Evolutionary conservation across 2,888 invertebrate species (phyloP).

Genomic region (Cistogaster globosa): DNA sequence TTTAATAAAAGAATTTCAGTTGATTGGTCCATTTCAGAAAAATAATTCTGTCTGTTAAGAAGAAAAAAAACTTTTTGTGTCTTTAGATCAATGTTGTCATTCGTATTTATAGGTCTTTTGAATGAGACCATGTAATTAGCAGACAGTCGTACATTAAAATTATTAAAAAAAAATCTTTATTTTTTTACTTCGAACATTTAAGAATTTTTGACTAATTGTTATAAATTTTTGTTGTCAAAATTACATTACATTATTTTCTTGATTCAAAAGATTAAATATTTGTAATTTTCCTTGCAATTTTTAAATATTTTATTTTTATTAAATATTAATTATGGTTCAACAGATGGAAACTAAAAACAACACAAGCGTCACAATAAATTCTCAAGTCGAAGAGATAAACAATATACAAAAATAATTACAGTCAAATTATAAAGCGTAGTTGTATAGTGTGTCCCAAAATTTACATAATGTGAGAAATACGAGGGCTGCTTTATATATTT

Average conservation of each 20-base stretch:
- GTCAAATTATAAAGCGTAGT: background rate
- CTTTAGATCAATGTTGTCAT: conserved; percentile 54
- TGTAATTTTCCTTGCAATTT: conserved; percentile 3
- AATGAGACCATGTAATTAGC: conserved; percentile 40
- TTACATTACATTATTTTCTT: conserved; percentile 16
- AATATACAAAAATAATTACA: background rate
- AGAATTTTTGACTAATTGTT: conserved; percentile 51
- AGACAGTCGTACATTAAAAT: conserved; percentile 49
- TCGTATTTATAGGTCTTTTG: conserved; percentile 58
- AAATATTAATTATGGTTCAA: conserved; percentile 56
- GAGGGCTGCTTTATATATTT: too few species aligned
- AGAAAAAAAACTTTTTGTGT: background rate
- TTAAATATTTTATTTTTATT: background rate
- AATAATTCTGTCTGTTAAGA: background rate
- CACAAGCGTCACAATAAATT: conserved; percentile 29
- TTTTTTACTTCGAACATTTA: conserved; percentile 23
- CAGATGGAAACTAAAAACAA: conserved; percentile 52
- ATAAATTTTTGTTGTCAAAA: conserved; percentile 39
- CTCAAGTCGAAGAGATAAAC: conserved; percentile 3
- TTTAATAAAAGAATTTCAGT: too few species aligned
- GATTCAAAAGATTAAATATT: background rate
- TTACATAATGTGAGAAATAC: too few species aligned
- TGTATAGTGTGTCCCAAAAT: too few species aligned
- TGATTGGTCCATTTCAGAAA: background rate
- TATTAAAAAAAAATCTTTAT: background rate